These are phyloP conservation scores for Leptestheria dahalacensis DNA, from an alignment of 1,140 invertebrate genomes.

Conservation along the genomic window DNA sequence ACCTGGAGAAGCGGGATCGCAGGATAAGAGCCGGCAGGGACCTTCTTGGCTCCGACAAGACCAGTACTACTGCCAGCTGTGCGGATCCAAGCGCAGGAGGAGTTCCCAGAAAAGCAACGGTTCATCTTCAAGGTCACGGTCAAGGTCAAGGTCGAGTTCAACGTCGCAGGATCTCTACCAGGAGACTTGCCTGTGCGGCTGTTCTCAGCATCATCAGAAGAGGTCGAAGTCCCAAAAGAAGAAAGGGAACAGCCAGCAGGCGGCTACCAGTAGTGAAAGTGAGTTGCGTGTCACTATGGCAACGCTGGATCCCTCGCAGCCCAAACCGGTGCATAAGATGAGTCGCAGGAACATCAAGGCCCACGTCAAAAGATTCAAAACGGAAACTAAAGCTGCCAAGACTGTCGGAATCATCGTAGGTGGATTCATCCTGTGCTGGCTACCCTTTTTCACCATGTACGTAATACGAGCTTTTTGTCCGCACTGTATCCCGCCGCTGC, in stretches of 20 bases:
- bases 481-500: constrained; percentile 55
- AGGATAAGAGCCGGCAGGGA: too few species aligned
- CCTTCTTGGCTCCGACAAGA: too few species aligned
- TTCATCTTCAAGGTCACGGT: neutral
- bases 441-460: constrained; percentile 90
- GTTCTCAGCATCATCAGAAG: too few species aligned
- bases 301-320: constrained; percentile 33
- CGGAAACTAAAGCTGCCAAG: constrained; percentile 88
- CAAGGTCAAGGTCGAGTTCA: neutral
- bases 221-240: neutral
- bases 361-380: constrained; percentile 64
- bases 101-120: neutral
- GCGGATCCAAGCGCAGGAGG: neutral
- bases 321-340: constrained; percentile 51
- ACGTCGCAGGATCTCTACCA: neutral
- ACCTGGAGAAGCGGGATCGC: too few species aligned
- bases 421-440: constrained; percentile 82
- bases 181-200: too few species aligned
- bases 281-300: neutral
- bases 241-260: neutral
- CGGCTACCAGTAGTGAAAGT: too few species aligned
- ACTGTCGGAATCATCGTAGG: constrained; percentile 79
- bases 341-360: constrained; percentile 72
- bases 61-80: neutral
- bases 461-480: constrained; percentile 65